These are phyloP conservation scores for Hylaeus volcanicus DNA, from an alignment of 1,140 invertebrate species.

Conservation along the genomic window DNA sequence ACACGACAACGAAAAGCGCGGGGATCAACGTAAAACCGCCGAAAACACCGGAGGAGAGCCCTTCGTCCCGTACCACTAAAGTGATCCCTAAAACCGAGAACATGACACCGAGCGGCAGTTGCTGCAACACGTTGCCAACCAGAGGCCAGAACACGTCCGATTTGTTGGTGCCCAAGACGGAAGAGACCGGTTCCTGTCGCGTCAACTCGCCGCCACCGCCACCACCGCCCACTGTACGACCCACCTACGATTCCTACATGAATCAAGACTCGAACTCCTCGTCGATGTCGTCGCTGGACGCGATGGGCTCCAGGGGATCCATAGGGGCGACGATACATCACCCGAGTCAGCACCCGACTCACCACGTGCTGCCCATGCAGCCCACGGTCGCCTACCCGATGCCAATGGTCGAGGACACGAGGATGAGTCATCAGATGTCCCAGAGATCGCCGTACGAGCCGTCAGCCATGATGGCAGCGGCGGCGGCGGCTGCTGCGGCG, in stretches of 20 bases:
- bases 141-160: constrained; percentile 77
- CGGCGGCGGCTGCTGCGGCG: constrained; percentile 71
- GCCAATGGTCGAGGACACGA: constrained; percentile 79
- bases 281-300: constrained; percentile 87
- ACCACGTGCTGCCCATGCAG: constrained; percentile 78
- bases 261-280: constrained; percentile 88
- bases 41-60: constrained; percentile 80
- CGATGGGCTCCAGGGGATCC: constrained; percentile 81
- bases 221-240: constrained; percentile 76
- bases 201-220: constrained; percentile 79
- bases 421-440: constrained; percentile 81
- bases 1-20: constrained; percentile 70
- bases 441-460: constrained; percentile 86
- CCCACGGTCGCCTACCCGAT: constrained; percentile 77
- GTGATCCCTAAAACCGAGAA: constrained; percentile 81
- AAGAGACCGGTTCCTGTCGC: constrained; percentile 78
- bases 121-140: constrained; percentile 81
- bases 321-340: constrained; percentile 77
- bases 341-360: constrained; percentile 74
- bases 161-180: constrained; percentile 85
- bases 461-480: constrained; percentile 80
- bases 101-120: constrained; percentile 74
- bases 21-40: constrained; percentile 81
- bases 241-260: constrained; percentile 83
- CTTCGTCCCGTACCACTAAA: constrained; percentile 63